These are phyloP conservation scores for Acheta domesticus DNA, from an alignment of 2,888 invertebrate genomes.

Conservation along the genomic window DNA sequence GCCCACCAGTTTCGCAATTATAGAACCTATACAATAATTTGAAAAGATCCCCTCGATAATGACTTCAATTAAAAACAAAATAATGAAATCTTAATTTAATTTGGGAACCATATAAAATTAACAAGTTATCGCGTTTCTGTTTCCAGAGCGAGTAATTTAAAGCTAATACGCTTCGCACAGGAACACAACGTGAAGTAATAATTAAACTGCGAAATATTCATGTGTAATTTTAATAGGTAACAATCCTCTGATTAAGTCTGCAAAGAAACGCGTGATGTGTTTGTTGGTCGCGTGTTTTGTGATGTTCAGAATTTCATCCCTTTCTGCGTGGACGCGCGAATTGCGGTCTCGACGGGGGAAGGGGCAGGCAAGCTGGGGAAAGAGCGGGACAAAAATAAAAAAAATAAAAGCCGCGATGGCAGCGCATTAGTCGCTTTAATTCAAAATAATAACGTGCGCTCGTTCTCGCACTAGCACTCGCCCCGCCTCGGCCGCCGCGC, in stretches of 20 bases:
- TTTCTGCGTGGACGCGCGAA: neutral
- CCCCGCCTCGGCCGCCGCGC: too few species aligned
- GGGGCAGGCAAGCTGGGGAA: neutral
- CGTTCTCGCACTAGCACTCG: too few species aligned
- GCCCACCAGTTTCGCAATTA: neutral
- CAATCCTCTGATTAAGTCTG: neutral
- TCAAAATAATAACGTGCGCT: too few species aligned
- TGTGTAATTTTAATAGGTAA: constrained; percentile 1
- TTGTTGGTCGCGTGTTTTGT: neutral
- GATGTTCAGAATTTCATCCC: neutral
- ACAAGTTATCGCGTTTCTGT: neutral
- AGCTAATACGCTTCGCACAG: neutral
- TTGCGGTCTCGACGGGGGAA: neutral
- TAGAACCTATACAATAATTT: neutral
- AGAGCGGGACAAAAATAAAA: neutral
- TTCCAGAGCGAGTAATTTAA: neutral
- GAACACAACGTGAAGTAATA: neutral
- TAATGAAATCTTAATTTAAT: constrained; percentile 18
- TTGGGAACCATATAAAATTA: neutral
- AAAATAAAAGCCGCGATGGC: too few species aligned
- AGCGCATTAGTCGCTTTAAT: too few species aligned
- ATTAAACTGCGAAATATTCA: neutral
- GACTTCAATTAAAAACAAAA: constrained; percentile 9
- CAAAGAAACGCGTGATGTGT: constrained; percentile 1
- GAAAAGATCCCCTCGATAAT: neutral